phyloP scores from a whole-genome alignment of 2,888 invertebrate genomes.

The Graphium colonna region DNA sequence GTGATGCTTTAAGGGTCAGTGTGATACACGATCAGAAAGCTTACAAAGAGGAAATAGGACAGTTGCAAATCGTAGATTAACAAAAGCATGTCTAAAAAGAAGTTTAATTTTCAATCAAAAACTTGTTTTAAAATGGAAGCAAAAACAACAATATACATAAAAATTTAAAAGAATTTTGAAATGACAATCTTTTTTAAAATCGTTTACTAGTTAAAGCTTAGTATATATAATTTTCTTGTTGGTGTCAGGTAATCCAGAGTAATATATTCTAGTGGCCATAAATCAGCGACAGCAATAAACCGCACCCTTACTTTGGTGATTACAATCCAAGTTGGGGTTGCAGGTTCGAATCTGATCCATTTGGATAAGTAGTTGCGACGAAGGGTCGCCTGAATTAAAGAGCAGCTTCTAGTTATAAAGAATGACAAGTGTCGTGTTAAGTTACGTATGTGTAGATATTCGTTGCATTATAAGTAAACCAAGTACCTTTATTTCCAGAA shows the following conservation, averaged over 20 bases:
- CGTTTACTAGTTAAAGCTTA: background rate
- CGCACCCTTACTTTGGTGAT: constrained; percentile 13
- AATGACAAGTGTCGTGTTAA: constrained; percentile 4
- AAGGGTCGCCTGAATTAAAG: background rate
- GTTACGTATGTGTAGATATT: too few relatives aligned
- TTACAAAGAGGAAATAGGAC: too few relatives aligned
- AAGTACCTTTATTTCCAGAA: too few relatives aligned
- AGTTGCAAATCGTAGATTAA: background rate
- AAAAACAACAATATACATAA: too few relatives aligned
- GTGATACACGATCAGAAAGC: too few relatives aligned
- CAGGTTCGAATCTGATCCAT: constrained; percentile 3
- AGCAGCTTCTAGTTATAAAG: constrained; percentile 2
- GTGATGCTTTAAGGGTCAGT: too few relatives aligned
- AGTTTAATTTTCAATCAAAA: background rate
- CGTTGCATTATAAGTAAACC: too few relatives aligned
- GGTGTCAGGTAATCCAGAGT: constrained; percentile 25
- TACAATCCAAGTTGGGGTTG: background rate
- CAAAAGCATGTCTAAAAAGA: background rate
- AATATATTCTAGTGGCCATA: constrained; percentile 28
- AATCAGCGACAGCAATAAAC: constrained; percentile 23
- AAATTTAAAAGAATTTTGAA: too few relatives aligned
- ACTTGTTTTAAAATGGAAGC: background rate
- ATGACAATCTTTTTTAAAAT: background rate
- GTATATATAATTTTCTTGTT: background rate
- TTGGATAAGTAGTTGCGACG: constrained; percentile 12